Conservation (phyloP, 1,140 invertebrate genomes). For the Bombus pyrosoma region DNA sequence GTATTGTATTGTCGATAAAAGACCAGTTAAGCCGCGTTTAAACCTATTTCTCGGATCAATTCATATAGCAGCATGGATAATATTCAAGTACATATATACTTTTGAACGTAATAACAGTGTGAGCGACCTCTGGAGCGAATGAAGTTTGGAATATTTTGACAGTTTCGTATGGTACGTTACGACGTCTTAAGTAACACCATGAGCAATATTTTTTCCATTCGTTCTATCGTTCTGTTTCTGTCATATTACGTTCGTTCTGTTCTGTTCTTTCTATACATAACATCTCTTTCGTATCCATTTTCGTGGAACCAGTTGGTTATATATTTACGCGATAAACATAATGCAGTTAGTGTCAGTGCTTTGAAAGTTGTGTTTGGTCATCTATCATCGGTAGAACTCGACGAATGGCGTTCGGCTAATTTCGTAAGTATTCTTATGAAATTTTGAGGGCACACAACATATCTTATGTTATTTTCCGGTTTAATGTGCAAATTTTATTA, state of each 20-base stretch:
- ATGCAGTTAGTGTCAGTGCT: background rate
- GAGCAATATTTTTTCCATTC: background rate
- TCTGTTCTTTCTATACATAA: background rate
- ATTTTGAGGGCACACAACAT: background rate
- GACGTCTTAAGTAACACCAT: background rate
- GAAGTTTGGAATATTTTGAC: background rate
- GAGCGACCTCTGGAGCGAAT: background rate
- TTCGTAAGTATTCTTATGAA: conserved; percentile 35
- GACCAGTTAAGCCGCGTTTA: background rate
- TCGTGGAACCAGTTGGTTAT: background rate
- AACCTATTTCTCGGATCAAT: background rate
- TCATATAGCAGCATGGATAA: background rate
- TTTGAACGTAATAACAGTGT: too few species aligned
- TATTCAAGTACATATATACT: background rate
- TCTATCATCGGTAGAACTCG: background rate
- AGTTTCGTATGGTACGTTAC: background rate
- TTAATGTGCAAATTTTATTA: background rate
- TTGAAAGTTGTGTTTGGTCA: conserved; percentile 12
- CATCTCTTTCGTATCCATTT: background rate
- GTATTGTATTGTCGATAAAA: too few species aligned
- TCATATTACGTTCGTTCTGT: conserved; percentile 11
- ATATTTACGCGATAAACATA: background rate
- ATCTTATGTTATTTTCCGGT: background rate
- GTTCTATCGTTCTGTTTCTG: background rate
- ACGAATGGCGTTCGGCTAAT: conserved; percentile 9